These are phyloP conservation scores for Sarcophaga peregrina DNA, from an alignment of 1,140 invertebrate genomes.

Conservation along the genomic window DNA sequence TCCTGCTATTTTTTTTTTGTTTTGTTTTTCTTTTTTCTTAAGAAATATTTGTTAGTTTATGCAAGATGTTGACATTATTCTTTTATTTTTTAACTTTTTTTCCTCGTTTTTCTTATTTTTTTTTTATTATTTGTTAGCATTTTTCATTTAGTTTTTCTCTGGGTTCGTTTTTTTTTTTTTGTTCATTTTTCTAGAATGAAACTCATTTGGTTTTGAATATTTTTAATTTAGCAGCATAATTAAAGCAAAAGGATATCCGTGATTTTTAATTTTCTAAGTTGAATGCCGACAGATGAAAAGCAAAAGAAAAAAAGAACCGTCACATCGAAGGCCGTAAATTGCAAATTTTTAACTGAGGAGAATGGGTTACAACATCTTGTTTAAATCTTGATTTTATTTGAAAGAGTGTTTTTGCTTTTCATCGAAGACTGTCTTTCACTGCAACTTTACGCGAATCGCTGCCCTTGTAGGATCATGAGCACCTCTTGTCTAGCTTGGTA, in stretches of 20 bases:
- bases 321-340: not conserved
- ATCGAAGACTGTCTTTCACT: no score
- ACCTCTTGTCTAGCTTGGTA: no score
- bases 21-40: not conserved
- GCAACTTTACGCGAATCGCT: no score
- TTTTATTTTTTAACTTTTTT: no score
- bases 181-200: not conserved
- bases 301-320: not conserved
- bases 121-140: not conserved
- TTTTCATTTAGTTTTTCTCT: not conserved
- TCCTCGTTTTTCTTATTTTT: not conserved
- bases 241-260: slow-evolving; percentile 37
- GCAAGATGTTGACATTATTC: no score
- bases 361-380: not conserved
- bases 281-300: not conserved
- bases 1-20: not conserved
- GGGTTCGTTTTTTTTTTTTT: no score
- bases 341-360: not conserved
- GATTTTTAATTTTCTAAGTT: slow-evolving; percentile 35
- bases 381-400: no score
- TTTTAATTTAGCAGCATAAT: slow-evolving; percentile 37
- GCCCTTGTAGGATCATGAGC: no score
- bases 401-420: no score
- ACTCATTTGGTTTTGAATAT: slow-evolving; percentile 29
- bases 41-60: slow-evolving; percentile 1